Base-by-base conservation (phyloP, 2,113 vertebrate genomes). In the Electrona antarctica region DNA sequence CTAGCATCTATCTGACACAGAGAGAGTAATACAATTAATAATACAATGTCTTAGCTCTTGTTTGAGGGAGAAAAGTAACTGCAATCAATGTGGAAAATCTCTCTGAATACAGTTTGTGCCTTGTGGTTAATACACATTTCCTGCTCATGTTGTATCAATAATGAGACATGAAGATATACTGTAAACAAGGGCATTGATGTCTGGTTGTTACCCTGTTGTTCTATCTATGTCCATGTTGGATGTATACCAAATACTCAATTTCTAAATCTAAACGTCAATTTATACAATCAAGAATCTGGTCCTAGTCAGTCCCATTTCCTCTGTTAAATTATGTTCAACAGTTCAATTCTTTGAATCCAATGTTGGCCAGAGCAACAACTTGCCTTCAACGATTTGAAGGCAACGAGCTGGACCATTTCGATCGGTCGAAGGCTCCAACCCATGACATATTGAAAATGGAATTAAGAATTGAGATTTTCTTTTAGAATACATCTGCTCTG, bases 331-430 rank as follows among this genome's bases (percentile, higher is more conserved):
- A 3, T 6, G 33, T 6, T 41, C 33, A 63, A 11, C 21, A 33
- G 46, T 64, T 80, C 66, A 67, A 73, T 80, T 77, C 70, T 51
- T 65, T 73, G 67, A 52, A 61, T 77, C 65, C n/a, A 47, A 8
- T 28, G 41, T 58, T 64, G 49, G 41, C 28, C 60, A 29, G 64
- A 12, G 71, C 57, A 49, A 62, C 54, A 14, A 29, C 21, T 21
- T 21, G 9, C 29, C 41, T 41, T 60, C 59, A 11, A 11, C 47
- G 7, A 41, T 64, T 48, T 9, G n/a, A 63, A 63, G 48, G 4
- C 7, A 64, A 48, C 15, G 9, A 49, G 55, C 48, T 68, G 55
- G 48, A n/a, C 77, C 78, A 46, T 8, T 41, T 41, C 33, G 21
- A 21, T 21, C 21, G 1, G 21, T 54, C 45, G n/a, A 7, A 33